Percentiles rank a stretch among this genome's conserved stretches.
Evolutionary conservation across 2,113 vertebrate species (phyloP).

Genomic region (Pseudonaja textilis): DNA sequence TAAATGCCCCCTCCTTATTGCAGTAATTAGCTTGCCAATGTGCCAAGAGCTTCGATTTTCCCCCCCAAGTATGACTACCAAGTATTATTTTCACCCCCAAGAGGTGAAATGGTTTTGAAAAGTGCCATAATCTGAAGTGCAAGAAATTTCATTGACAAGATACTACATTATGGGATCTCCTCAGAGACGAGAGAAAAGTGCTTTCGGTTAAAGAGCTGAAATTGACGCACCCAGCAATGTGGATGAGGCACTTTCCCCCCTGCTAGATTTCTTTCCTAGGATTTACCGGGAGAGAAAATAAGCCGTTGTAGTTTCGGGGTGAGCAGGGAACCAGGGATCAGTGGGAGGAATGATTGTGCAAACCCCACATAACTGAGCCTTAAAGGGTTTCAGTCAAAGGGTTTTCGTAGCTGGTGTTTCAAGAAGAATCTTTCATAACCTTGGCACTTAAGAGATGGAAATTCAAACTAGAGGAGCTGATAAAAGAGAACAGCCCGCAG

Average conservation of each 20-base stretch:
- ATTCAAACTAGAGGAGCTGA: neutral
- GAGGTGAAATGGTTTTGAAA: neutral
- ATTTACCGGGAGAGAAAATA: neutral
- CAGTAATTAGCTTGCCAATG: neutral
- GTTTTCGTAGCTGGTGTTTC: neutral
- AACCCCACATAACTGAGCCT: neutral
- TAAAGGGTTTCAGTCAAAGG: neutral
- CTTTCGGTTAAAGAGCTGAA: neutral
- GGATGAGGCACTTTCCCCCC: neutral
- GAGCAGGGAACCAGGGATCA: neutral
- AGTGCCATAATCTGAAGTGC: neutral
- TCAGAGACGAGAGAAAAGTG: neutral
- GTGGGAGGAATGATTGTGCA: neutral
- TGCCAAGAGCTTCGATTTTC: neutral
- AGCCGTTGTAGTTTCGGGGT: neutral
- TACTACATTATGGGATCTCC: fast-evolving
- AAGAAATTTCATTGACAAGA: neutral
- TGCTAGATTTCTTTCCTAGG: neutral
- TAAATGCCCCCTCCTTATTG: neutral
- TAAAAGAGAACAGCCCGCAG: neutral
- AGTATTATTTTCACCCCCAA: neutral
- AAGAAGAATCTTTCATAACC: neutral
- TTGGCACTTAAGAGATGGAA: neutral
- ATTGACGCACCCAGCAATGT: fast-evolving
- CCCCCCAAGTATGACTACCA: neutral